These are phyloP conservation scores for Eupristina koningsbergeri DNA, from an alignment of 1,140 invertebrate genomes.

Conservation along the genomic window DNA sequence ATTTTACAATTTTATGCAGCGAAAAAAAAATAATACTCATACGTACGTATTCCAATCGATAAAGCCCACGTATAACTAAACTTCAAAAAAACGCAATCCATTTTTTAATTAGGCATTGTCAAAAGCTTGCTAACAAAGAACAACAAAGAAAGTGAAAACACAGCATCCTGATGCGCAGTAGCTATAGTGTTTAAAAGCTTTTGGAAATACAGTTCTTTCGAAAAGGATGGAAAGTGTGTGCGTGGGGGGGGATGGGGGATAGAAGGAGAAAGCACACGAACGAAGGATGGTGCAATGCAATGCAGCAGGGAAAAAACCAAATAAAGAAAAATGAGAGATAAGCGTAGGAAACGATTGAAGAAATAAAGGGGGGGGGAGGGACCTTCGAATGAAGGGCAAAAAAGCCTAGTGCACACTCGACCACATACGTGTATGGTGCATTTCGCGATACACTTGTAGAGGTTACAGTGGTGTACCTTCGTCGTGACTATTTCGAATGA, in stretches of 20 bases:
- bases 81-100: not conserved
- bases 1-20: not conserved
- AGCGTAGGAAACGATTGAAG: not conserved
- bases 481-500: not conserved
- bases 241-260: not conserved
- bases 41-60: not conserved
- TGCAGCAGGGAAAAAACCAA: not conserved
- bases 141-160: conserved; percentile 13
- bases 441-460: not conserved
- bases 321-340: not conserved
- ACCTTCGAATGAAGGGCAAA: not conserved
- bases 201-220: not conserved
- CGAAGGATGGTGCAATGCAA: not conserved
- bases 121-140: not conserved
- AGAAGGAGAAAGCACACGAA: not conserved
- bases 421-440: not conserved
- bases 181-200: not conserved
- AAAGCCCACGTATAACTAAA: not conserved
- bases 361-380: not conserved
- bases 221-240: not conserved
- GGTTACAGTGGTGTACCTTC: not conserved
- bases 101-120: not conserved
- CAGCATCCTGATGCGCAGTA: not conserved
- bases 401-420: not conserved
- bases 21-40: not conserved